These are phyloP conservation scores for Coryphaenoides rupestris DNA, from an alignment of 2,113 vertebrate genomes.

Conservation along the genomic window DNA sequence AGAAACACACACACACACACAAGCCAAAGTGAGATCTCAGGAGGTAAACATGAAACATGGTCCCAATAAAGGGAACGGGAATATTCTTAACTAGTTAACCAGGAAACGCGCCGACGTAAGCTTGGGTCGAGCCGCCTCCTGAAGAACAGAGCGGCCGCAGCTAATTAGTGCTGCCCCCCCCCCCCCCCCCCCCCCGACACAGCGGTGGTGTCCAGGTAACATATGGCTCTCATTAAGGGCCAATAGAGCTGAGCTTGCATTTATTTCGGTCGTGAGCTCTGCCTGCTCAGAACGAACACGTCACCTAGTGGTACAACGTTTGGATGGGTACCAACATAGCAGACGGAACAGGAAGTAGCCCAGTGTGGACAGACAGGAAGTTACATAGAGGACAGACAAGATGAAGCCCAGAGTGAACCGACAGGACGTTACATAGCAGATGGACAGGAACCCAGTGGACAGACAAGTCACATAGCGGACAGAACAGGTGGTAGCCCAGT, in stretches of 20 bases:
- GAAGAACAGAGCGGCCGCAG: slow-evolving; percentile 29
- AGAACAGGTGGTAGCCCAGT: neutral
- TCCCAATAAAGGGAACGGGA: no score
- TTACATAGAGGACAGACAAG: no score
- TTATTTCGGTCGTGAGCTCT: neutral
- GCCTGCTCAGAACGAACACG: neutral
- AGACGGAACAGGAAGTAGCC: no score
- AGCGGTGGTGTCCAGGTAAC: slow-evolving; percentile 48
- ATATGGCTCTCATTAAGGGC: slow-evolving; percentile 59
- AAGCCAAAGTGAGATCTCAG: slow-evolving; percentile 9
- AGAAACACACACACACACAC: slow-evolving; percentile 6
- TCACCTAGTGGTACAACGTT: neutral
- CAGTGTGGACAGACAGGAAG: slow-evolving; percentile 4
- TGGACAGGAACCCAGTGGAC: slow-evolving; percentile 21
- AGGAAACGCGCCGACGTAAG: neutral
- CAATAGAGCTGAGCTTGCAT: slow-evolving; percentile 49
- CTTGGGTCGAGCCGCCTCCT: neutral
- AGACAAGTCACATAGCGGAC: no score
- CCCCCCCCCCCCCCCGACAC: slow-evolving; percentile 28
- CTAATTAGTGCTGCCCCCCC: slow-evolving; percentile 50
- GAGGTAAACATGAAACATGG: no score
- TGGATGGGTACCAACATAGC: neutral
- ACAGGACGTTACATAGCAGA: no score
- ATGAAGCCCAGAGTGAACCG: slow-evolving; percentile 10
- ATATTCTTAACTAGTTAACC: neutral